These are phyloP conservation scores for Pardosa pseudoannulata DNA, from an alignment of 2,888 invertebrate species.

Conservation along the genomic window DNA sequence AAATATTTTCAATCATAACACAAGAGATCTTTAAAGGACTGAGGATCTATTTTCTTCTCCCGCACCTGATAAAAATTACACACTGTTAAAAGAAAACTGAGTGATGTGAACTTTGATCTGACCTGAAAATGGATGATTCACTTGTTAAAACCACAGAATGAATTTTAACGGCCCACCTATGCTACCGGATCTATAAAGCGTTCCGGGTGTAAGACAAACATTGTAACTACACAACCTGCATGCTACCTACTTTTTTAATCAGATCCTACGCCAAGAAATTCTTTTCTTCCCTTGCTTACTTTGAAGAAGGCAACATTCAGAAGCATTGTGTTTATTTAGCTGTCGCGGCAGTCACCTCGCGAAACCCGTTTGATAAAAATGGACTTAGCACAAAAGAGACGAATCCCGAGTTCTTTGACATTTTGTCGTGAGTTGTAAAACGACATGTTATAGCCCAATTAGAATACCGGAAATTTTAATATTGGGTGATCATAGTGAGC, in stretches of 20 bases:
- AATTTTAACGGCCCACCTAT: slow-evolving; percentile 6
- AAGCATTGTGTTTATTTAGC: slow-evolving; percentile 8
- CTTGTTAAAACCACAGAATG: background rate
- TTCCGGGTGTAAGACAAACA: slow-evolving; percentile 15
- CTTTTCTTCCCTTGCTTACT: background rate
- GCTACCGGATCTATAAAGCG: background rate
- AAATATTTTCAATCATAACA: too few relatives aligned
- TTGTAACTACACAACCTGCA: background rate
- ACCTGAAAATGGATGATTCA: background rate
- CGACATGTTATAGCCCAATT: background rate
- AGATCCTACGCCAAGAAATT: slow-evolving; percentile 10
- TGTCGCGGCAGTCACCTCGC: background rate
- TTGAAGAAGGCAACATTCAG: background rate
- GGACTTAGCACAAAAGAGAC: background rate
- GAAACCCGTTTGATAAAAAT: background rate
- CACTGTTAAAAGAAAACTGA: background rate
- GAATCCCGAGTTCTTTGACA: slow-evolving; percentile 59
- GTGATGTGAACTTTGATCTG: background rate
- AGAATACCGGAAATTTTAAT: background rate
- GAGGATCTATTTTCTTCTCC: too few relatives aligned
- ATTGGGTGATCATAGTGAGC: too few relatives aligned
- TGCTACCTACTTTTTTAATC: slow-evolving; percentile 11
- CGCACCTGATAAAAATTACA: too few relatives aligned
- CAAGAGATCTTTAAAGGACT: too few relatives aligned
- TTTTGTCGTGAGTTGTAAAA: slow-evolving; percentile 42